Percentiles rank a stretch among this genome's conserved stretches.
Conservation (phyloP, 1,140 invertebrate species). For the Archivesica marissinica region DNA sequence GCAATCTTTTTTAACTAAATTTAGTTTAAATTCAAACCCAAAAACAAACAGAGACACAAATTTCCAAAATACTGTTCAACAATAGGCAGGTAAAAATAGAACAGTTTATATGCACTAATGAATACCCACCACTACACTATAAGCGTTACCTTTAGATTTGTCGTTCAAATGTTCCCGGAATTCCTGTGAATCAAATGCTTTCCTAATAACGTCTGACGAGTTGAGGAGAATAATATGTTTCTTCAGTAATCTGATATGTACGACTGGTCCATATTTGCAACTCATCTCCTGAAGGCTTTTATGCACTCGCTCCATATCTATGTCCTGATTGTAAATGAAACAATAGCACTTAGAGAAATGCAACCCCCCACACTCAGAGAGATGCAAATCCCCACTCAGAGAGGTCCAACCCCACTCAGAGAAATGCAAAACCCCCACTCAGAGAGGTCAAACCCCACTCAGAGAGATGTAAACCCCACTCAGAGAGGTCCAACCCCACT, state of each 20-base stretch:
- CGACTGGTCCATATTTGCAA: slow-evolving; percentile 12
- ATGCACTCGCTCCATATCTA: slow-evolving; percentile 22
- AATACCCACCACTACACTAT: too few relatives aligned
- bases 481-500: too few relatives aligned
- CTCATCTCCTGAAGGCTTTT: slow-evolving; percentile 18
- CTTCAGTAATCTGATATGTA: slow-evolving; percentile 12
- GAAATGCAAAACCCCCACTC: too few relatives aligned
- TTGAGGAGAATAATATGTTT: slow-evolving; percentile 32
- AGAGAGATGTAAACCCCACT: neutral
- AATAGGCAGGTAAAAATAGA: too few relatives aligned
- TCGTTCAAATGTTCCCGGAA: slow-evolving; percentile 24
- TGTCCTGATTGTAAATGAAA: slow-evolving; percentile 18
- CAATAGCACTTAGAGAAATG: neutral
- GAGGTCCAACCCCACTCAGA: too few relatives aligned
- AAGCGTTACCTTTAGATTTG: slow-evolving; percentile 38
- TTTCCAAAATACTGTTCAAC: too few relatives aligned
- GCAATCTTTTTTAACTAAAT: too few relatives aligned
- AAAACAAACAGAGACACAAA: too few relatives aligned
- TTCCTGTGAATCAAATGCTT: slow-evolving; percentile 31
- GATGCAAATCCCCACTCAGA: too few relatives aligned
- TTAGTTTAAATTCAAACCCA: too few relatives aligned
- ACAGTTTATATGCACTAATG: too few relatives aligned
- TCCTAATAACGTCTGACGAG: slow-evolving; percentile 32
- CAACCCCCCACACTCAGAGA: too few relatives aligned
- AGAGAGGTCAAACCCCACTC: neutral